Evolutionary conservation across 2,113 vertebrate species (phyloP).

Genomic region (Sinocyclocheilus maitianheensis): DNA sequence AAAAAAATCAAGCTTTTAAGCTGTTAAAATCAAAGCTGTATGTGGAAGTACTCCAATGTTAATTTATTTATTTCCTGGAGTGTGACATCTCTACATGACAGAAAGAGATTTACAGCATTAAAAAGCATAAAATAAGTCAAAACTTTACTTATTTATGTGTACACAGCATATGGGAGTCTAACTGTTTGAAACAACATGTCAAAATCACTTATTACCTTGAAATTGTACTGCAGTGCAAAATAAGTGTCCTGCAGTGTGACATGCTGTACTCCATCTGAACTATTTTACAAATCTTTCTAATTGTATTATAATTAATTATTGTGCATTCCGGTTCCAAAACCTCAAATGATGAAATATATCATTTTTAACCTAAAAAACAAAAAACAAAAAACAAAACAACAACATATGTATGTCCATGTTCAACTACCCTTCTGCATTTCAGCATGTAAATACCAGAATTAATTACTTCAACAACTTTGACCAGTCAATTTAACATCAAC

Average conservation of each 20-base stretch:
- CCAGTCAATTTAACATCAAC: too few species aligned
- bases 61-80: background rate
- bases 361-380: too few species aligned
- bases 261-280: background rate
- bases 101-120: background rate
- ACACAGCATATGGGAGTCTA: background rate
- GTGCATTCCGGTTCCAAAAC: background rate
- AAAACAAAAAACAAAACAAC: too few species aligned
- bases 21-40: background rate
- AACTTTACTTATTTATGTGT: background rate
- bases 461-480: too few species aligned
- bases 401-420: too few species aligned
- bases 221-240: background rate
- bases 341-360: too few species aligned
- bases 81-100: background rate
- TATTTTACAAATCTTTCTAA: background rate
- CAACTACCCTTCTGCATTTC: too few species aligned
- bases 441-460: too few species aligned
- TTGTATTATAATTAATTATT: background rate
- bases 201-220: background rate
- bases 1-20: background rate
- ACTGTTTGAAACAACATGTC: background rate
- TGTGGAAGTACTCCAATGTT: background rate
- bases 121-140: background rate
- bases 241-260: background rate